phyloP scores from a whole-genome alignment of 64 coral and sea anemone species.

The Acropora yongei region DNA sequence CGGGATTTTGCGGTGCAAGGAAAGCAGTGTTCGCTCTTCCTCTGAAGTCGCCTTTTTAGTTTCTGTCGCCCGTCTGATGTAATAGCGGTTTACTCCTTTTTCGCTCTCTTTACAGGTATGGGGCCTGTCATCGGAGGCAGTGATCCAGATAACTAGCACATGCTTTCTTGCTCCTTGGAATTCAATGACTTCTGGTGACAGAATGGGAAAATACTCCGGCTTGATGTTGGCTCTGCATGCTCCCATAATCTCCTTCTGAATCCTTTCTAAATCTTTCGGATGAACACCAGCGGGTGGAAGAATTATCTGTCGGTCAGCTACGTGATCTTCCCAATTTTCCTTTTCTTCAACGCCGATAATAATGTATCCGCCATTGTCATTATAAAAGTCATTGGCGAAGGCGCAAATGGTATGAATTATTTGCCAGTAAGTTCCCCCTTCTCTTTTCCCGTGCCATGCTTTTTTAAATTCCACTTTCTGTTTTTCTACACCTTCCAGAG shows the following conservation, averaged over 20 bases:
- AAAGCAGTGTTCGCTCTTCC: neutral
- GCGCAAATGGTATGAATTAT: constrained; percentile 66
- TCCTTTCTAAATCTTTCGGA: constrained; percentile 29
- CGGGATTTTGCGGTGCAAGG: neutral
- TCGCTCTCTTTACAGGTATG: constrained; percentile 22
- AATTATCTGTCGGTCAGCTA: constrained; percentile 39
- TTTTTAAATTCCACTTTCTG: constrained; percentile 72
- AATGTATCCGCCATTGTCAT: constrained; percentile 64
- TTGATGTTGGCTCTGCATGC: constrained; percentile 47
- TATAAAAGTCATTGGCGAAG: constrained; percentile 34
- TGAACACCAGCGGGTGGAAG: constrained; percentile 54
- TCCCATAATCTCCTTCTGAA: constrained; percentile 60
- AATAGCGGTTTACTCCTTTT: neutral
- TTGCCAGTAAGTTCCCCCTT: constrained; percentile 67
- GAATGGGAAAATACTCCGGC: constrained; percentile 3
- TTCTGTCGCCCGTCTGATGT: constrained; percentile 16
- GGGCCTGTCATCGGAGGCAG: constrained; percentile 3
- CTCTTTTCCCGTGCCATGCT: constrained; percentile 58
- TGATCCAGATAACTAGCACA: constrained; percentile 20
- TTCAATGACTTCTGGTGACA: neutral
- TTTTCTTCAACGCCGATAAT: constrained; percentile 70
- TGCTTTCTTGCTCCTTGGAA: neutral
- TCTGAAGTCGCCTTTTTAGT: constrained; percentile 11
- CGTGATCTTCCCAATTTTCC: constrained; percentile 11
- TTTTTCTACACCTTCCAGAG: constrained; percentile 68